phyloP scores from a whole-genome alignment of 2,113 vertebrate genomes.

The Melanerpes formicivorus region DNA sequence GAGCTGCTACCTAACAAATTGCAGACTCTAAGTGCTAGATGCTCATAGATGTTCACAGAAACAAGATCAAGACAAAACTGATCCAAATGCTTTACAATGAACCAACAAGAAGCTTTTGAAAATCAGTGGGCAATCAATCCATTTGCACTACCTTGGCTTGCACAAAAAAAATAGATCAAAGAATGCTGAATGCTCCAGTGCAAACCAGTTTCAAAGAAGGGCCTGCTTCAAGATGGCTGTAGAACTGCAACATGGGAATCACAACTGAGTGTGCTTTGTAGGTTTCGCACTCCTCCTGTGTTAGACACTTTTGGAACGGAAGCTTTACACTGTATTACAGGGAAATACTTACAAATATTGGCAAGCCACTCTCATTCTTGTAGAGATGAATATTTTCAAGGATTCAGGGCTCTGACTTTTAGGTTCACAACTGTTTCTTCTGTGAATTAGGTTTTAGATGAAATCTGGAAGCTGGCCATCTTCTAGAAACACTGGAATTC shows the following conservation, averaged over 20 bases:
- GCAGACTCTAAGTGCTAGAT: not conserved
- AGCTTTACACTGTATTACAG: not conserved
- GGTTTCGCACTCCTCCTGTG: not conserved
- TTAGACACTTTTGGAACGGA: not conserved
- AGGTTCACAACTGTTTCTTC: conserved; percentile 37
- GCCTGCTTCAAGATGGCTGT: not conserved
- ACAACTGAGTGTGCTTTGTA: not conserved
- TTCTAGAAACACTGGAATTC: conserved; percentile 34
- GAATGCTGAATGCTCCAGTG: not conserved
- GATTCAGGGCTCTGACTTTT: conserved; percentile 13
- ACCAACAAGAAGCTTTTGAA: not conserved
- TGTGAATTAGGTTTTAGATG: conserved; percentile 47
- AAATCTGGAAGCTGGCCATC: conserved; percentile 56
- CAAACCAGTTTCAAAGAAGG: not conserved
- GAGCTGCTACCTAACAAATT: not conserved
- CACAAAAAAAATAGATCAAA: not conserved
- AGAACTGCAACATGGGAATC: not conserved
- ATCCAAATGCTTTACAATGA: not conserved
- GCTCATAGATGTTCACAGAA: not conserved
- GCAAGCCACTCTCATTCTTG: not conserved
- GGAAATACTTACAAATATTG: not conserved
- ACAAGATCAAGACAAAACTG: not conserved
- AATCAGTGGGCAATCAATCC: not conserved
- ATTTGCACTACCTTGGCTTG: not conserved
- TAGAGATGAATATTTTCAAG: conserved; percentile 14